Evolutionary conservation across 1,140 invertebrate genomes (phyloP).

Genomic region (Macrocentrus cingulum): DNA sequence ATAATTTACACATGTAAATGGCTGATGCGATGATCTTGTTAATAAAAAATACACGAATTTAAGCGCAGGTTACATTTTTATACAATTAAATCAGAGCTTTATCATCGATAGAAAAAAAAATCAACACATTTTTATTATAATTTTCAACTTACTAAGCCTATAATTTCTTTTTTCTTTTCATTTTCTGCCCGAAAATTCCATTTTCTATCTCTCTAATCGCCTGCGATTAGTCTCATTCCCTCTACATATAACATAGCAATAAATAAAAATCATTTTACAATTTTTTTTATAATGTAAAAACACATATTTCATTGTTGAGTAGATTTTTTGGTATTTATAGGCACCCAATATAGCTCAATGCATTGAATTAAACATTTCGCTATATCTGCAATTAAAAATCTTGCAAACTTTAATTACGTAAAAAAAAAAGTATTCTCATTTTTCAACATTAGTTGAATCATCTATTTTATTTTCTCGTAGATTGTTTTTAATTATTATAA

Average conservation of each 20-base stretch:
- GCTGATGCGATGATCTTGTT: background rate
- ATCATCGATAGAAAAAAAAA: background rate
- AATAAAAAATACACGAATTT: slow-evolving; percentile 12
- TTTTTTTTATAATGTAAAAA: background rate
- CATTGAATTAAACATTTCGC: background rate
- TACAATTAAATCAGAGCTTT: slow-evolving; percentile 9
- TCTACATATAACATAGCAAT: background rate
- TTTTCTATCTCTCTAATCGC: background rate
- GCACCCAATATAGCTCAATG: no score
- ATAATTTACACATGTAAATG: background rate
- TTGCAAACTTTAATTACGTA: background rate
- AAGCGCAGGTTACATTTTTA: slow-evolving; percentile 19
- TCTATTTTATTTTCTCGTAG: no score
- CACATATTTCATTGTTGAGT: background rate
- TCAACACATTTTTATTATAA: background rate
- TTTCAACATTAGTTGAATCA: no score
- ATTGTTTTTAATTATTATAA: no score
- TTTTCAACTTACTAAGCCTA: no score
- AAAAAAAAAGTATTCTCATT: no score
- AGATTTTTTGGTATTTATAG: background rate
- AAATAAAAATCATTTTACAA: background rate
- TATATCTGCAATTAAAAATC: background rate
- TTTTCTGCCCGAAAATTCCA: no score
- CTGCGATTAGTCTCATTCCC: background rate
- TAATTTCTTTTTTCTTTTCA: no score